Evolutionary conservation across 2,113 vertebrate species (phyloP).

Genomic region (Zosterops borbonicus): DNA sequence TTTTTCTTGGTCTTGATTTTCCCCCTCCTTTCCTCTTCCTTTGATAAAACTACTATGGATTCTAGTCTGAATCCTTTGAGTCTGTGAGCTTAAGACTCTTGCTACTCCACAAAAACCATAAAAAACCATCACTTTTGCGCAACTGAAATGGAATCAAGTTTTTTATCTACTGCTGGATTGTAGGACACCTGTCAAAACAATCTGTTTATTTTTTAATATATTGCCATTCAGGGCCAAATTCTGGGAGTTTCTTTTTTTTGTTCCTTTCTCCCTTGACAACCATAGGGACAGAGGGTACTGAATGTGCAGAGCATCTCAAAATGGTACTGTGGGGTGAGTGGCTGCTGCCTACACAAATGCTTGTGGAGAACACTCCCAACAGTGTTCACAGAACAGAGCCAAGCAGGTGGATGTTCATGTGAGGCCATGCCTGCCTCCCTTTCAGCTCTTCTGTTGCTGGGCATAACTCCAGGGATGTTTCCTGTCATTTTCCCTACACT

Average conservation of each 20-base stretch:
- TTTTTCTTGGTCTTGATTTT: neutral
- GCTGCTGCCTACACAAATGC: neutral
- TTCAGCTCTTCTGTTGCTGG: neutral
- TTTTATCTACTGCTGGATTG: neutral
- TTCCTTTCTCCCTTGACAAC: neutral
- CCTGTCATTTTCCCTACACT: neutral
- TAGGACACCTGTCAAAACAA: neutral
- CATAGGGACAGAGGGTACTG: neutral
- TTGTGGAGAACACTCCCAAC: neutral
- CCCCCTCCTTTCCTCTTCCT: neutral
- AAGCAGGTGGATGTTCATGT: neutral
- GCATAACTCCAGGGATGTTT: neutral
- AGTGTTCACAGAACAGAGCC: neutral
- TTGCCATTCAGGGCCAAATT: neutral
- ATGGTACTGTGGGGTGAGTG: rapidly evolving
- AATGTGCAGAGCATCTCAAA: neutral
- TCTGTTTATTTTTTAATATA: neutral
- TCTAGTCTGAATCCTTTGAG: neutral
- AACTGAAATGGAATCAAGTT: neutral
- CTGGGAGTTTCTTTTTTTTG: neutral
- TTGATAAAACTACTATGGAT: neutral
- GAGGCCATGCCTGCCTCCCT: too few relatives aligned
- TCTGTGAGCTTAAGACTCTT: neutral
- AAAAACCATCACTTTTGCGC: neutral
- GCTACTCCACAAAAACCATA: neutral